Conservation (phyloP, 1,140 invertebrate species). For the Macrotrachela quadricornifera region DNA sequence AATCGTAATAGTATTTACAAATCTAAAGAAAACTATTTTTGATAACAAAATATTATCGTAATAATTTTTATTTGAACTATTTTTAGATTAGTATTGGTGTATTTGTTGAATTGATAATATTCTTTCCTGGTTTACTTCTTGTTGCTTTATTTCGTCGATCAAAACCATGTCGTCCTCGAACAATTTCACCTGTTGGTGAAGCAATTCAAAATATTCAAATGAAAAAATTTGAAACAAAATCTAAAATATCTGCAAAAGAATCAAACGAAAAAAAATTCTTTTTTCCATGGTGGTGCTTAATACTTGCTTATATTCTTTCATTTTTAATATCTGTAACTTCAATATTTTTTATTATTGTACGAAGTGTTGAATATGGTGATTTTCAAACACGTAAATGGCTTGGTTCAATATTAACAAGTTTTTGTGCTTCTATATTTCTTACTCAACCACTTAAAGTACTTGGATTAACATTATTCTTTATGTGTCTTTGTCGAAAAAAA, state of each 20-base stretch:
- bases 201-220: no score
- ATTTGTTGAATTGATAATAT: conserved; percentile 27
- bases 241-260: no score
- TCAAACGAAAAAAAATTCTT: not conserved
- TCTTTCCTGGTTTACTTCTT: conserved; percentile 35
- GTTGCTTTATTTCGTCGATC: conserved; percentile 28
- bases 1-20: conserved; percentile 32
- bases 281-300: conserved; percentile 21
- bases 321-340: conserved; percentile 26
- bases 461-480: conserved; percentile 9
- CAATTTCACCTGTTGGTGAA: not conserved
- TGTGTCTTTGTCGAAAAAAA: not conserved
- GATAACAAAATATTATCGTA: no score
- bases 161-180: not conserved
- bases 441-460: conserved; percentile 30
- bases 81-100: conserved; percentile 25
- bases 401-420: conserved; percentile 34
- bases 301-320: conserved; percentile 32
- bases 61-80: not conserved
- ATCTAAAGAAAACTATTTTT: conserved; percentile 21
- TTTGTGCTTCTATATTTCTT: conserved; percentile 35
- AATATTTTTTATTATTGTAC: conserved; percentile 33
- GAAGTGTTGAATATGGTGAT: conserved; percentile 36
- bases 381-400: conserved; percentile 37
- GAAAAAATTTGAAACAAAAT: no score